Percentiles rank a stretch among this genome's conserved stretches.
Conservation (phyloP, 2,888 invertebrate species). For the Hypomecis atomaria region DNA sequence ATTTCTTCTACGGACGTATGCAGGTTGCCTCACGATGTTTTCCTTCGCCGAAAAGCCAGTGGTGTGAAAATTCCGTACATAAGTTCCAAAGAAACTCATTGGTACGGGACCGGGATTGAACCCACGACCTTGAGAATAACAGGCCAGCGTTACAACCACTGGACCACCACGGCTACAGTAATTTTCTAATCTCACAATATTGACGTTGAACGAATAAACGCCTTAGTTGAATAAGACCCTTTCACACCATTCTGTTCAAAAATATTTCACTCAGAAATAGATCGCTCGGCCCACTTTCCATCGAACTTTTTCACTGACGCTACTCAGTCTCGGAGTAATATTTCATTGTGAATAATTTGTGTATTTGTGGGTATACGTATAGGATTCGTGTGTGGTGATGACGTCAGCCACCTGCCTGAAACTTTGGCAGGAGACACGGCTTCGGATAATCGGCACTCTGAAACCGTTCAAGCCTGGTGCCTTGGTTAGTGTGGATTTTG, state of each 20-base stretch:
- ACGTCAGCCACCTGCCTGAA: conserved; percentile 79
- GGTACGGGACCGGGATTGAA: too few relatives aligned
- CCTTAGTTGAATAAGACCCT: conserved; percentile 15
- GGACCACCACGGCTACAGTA: too few relatives aligned
- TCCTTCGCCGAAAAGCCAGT: too few relatives aligned
- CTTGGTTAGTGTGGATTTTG: conserved; percentile 79
- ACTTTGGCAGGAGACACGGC: conserved; percentile 81
- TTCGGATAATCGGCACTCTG: conserved; percentile 77
- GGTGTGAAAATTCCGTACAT: too few relatives aligned
- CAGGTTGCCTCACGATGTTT: too few relatives aligned
- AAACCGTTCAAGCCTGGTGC: conserved; percentile 63
- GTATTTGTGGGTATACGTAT: conserved; percentile 64
- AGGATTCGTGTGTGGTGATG: conserved; percentile 63
- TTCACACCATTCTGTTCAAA: conserved; percentile 31
- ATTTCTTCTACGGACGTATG: too few relatives aligned
- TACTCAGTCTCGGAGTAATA: conserved; percentile 60
- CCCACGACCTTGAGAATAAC: too few relatives aligned
- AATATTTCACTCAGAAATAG: conserved; percentile 39
- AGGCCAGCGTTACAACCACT: too few relatives aligned
- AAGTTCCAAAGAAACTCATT: too few relatives aligned
- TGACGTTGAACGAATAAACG: too few relatives aligned
- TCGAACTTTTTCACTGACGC: conserved; percentile 54
- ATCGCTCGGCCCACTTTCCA: conserved; percentile 31
- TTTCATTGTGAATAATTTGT: conserved; percentile 70
- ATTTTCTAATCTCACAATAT: neutral